Conservation (phyloP, 2,888 invertebrate species). For the Leptura quadrifasciata region DNA sequence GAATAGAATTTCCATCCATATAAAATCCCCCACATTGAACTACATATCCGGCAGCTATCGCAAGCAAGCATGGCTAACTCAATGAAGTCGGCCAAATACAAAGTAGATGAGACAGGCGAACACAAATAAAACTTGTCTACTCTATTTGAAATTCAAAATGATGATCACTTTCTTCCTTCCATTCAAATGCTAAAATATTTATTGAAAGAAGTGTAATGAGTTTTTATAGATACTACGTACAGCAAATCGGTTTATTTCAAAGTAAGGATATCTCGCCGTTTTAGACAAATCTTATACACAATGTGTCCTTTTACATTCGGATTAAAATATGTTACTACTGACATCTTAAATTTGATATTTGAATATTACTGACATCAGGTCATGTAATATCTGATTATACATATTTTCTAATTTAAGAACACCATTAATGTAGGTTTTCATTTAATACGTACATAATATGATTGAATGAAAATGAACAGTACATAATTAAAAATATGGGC, state of each 20-base stretch:
- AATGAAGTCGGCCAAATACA: conserved; percentile 71
- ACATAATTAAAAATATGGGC: too few species aligned
- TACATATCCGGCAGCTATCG: conserved; percentile 59
- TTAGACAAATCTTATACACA: too few species aligned
- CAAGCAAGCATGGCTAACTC: conserved; percentile 67
- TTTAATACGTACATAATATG: too few species aligned
- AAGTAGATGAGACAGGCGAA: conserved; percentile 71
- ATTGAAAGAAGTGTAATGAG: conserved; percentile 49
- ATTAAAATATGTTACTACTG: too few species aligned
- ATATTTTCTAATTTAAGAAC: too few species aligned
- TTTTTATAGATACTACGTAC: neutral
- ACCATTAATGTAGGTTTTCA: too few species aligned
- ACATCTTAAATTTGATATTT: too few species aligned
- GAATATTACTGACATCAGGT: too few species aligned
- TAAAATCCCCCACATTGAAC: conserved; percentile 45
- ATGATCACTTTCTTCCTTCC: conserved; percentile 66
- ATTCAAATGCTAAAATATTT: conserved; percentile 63
- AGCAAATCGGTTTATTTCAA: neutral
- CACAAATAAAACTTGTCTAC: conserved; percentile 70
- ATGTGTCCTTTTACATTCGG: too few species aligned
- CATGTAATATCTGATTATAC: too few species aligned
- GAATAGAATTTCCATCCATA: conserved; percentile 50
- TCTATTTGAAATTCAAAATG: conserved; percentile 70
- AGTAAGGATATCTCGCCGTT: neutral
- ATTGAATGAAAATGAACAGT: too few species aligned